Conservation (phyloP, 2,113 vertebrate genomes). For the Cavia aperea region DNA sequence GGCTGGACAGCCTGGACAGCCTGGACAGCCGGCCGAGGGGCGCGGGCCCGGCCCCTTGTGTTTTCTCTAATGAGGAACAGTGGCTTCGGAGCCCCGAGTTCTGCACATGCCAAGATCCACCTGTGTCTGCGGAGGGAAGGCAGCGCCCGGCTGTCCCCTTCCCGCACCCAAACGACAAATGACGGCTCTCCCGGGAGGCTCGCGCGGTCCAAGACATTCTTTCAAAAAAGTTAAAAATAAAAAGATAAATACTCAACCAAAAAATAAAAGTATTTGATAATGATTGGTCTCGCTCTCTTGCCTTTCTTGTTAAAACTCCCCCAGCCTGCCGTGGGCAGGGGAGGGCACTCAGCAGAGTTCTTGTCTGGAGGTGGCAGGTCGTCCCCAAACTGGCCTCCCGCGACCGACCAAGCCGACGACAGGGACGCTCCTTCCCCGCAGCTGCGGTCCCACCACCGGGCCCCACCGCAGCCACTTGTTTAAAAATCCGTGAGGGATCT, state of each 20-base stretch:
- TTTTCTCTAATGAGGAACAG: conserved; percentile 1
- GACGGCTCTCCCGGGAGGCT: not conserved
- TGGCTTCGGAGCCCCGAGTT: conserved; percentile 28
- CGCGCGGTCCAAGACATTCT: conserved; percentile 49
- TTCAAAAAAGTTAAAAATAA: conserved; percentile 47
- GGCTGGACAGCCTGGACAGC: not conserved
- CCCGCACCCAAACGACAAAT: not conserved
- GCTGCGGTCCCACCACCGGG: not conserved
- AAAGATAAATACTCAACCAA: conserved; percentile 68
- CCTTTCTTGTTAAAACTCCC: not conserved
- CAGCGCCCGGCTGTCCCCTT: not conserved
- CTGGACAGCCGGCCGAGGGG: not conserved
- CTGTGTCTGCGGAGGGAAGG: not conserved
- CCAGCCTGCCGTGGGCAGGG: not conserved
- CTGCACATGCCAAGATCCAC: not conserved
- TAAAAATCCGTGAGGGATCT: not conserved
- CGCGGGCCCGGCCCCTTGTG: not conserved
- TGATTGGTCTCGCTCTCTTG: not conserved
- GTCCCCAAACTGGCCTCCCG: conserved; percentile 27
- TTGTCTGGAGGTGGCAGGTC: not conserved
- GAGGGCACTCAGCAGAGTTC: conserved; percentile 42
- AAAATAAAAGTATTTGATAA: conserved; percentile 61
- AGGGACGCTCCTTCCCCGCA: not conserved
- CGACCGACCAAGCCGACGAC: not conserved
- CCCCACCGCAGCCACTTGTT: not conserved